Percentiles rank a stretch among this genome's conserved stretches.
Conservation (phyloP, 2,888 invertebrate genomes). For the Sceliomorpha sp. region DNA sequence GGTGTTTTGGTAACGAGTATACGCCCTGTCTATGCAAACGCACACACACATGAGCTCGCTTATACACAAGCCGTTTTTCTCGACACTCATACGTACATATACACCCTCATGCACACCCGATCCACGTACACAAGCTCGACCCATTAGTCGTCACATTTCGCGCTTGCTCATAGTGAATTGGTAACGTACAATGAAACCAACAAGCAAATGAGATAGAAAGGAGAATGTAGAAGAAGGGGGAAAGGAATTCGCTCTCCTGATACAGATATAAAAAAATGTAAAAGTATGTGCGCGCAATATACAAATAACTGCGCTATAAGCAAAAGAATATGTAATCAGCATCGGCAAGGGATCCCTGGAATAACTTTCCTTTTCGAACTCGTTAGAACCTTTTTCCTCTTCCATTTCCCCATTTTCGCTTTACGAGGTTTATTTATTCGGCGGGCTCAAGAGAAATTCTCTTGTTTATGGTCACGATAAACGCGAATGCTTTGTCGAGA, state of each 20-base stretch:
- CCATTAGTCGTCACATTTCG: conserved; percentile 62
- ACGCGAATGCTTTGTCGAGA: no score
- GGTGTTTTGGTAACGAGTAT: conserved; percentile 4
- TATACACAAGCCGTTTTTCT: conserved; percentile 25
- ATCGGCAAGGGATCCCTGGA: not conserved
- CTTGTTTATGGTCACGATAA: conserved; percentile 1
- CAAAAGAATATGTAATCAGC: not conserved
- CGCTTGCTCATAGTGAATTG: conserved; percentile 47
- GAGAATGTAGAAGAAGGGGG: no score
- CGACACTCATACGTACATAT: no score
- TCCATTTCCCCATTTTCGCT: not conserved
- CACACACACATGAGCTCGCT: conserved; percentile 31
- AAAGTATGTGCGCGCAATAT: conserved; percentile 1
- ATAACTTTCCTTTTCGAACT: not conserved
- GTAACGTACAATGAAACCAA: conserved; percentile 5
- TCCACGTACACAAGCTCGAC: conserved; percentile 62
- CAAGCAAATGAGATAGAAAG: no score
- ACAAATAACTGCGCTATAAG: not conserved
- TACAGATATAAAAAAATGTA: no score
- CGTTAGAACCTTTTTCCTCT: not conserved
- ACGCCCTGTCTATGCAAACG: conserved; percentile 29
- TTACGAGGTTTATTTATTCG: conserved; percentile 3
- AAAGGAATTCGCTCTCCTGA: no score
- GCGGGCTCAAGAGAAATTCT: not conserved
- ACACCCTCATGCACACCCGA: no score